These are phyloP conservation scores for Griposia aprilina DNA, from an alignment of 2,888 invertebrate genomes.

Conservation along the genomic window DNA sequence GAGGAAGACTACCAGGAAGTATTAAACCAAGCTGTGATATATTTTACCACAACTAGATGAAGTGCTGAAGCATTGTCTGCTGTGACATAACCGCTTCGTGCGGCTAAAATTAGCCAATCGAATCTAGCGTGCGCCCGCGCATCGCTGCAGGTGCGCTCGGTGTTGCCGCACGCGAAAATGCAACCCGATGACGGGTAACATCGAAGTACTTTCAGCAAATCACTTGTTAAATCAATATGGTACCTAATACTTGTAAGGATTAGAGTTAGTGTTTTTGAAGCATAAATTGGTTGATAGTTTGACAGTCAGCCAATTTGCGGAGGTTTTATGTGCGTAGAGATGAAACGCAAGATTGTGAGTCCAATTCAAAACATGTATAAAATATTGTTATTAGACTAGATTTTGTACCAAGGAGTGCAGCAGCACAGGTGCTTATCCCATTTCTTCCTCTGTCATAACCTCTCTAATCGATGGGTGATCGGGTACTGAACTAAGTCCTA, in stretches of 20 bases:
- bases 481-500: constrained; percentile 47
- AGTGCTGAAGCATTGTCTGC: constrained; percentile 78
- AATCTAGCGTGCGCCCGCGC: constrained; percentile 80
- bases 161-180: constrained; percentile 79
- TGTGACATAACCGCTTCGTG: constrained; percentile 85
- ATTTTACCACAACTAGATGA: constrained; percentile 69
- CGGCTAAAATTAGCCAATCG: constrained; percentile 85
- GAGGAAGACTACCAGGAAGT: constrained; percentile 66
- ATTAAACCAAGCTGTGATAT: constrained; percentile 57
- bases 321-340: constrained; percentile 31
- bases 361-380: constrained; percentile 28
- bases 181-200: constrained; percentile 67
- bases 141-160: constrained; percentile 85
- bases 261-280: constrained; percentile 20
- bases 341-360: constrained; percentile 27
- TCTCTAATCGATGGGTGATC: constrained; percentile 30
- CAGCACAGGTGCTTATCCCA: constrained; percentile 23
- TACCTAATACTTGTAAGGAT: constrained; percentile 5
- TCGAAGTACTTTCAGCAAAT: constrained; percentile 68
- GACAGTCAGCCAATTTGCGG: constrained; percentile 10
- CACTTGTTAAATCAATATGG: constrained; percentile 32
- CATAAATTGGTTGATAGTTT: neutral
- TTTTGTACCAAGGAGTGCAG: constrained; percentile 33
- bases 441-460: constrained; percentile 24
- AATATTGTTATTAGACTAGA: constrained; percentile 27